Evolutionary conservation across 2,113 vertebrate species (phyloP).

Genomic region (Scomber scombrus): DNA sequence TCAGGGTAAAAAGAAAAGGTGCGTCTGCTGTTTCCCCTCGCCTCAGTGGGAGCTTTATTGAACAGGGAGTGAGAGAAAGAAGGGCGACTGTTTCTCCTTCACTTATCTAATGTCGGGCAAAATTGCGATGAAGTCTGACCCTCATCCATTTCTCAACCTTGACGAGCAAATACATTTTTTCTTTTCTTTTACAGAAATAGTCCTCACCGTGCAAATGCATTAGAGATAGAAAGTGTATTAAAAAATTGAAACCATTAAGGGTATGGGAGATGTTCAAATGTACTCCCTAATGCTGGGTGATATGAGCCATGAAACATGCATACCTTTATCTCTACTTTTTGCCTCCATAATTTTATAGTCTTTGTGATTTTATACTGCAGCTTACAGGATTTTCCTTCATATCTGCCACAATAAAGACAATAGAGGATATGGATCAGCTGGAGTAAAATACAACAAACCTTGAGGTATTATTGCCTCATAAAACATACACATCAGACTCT

Average conservation of each 20-base stretch:
- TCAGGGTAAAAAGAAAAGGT: conserved; percentile 70
- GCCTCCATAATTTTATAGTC: conserved; percentile 42
- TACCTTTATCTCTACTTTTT: conserved; percentile 31
- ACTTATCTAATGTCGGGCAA: conserved; percentile 61
- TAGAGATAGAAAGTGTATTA: conserved; percentile 35
- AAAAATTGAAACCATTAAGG: conserved; percentile 38
- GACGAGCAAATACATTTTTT: conserved; percentile 32
- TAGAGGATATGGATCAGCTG: conserved; percentile 56
- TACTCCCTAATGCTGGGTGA: conserved; percentile 33
- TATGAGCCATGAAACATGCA: conserved; percentile 49
- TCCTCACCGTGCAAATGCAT: conserved; percentile 53
- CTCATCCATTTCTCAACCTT: conserved; percentile 48
- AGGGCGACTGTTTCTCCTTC: conserved; percentile 42
- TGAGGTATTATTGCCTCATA: conserved; percentile 61
- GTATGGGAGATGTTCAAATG: conserved; percentile 21
- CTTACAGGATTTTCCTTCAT: conserved; percentile 43
- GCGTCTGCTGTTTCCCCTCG: conserved; percentile 52
- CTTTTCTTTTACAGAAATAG: conserved; percentile 40
- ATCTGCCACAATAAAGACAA: conserved; percentile 23
- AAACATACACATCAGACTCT: conserved; percentile 57
- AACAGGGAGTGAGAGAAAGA: conserved; percentile 38
- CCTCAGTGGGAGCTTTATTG: conserved; percentile 73
- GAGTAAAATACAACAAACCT: conserved; percentile 58
- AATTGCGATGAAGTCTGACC: conserved; percentile 54
- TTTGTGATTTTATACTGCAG: conserved; percentile 34